These are phyloP conservation scores for Cataglyphis hispanica DNA, from an alignment of 1,140 invertebrate genomes.

Conservation along the genomic window DNA sequence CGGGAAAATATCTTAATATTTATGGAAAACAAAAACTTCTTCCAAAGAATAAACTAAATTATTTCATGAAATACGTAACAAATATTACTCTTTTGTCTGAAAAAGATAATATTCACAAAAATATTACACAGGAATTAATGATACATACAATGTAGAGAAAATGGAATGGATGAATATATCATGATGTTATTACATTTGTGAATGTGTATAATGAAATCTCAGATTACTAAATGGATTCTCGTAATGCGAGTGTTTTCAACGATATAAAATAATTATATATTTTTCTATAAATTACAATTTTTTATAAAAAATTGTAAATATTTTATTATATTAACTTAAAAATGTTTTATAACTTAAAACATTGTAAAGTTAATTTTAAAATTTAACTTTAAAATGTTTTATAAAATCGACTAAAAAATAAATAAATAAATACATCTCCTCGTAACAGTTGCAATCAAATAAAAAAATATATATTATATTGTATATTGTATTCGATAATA, in stretches of 20 bases:
- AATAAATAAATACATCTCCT: background rate
- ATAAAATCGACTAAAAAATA: background rate
- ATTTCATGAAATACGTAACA: background rate
- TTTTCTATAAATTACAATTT: background rate
- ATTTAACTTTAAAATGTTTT: conserved; percentile 2
- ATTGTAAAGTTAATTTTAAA: no score
- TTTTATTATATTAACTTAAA: background rate
- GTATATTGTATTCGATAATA: background rate
- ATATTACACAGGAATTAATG: background rate
- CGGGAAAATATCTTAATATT: background rate
- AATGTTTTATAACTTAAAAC: no score
- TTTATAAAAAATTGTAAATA: background rate
- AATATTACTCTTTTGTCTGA: background rate
- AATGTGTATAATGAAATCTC: conserved; percentile 28
- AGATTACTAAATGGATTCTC: conserved; percentile 22
- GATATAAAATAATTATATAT: conserved; percentile 11
- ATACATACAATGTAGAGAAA: background rate
- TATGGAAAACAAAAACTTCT: background rate
- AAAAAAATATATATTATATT: background rate
- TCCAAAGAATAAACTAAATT: background rate
- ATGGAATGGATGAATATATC: conserved; percentile 6
- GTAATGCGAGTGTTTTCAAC: conserved; percentile 21
- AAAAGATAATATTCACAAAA: background rate
- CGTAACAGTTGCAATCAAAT: background rate
- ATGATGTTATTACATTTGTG: conserved; percentile 30